These are phyloP conservation scores for Setipinna tenuifilis DNA, from an alignment of 2,797 vertebrate genomes.

Conservation along the genomic window DNA sequence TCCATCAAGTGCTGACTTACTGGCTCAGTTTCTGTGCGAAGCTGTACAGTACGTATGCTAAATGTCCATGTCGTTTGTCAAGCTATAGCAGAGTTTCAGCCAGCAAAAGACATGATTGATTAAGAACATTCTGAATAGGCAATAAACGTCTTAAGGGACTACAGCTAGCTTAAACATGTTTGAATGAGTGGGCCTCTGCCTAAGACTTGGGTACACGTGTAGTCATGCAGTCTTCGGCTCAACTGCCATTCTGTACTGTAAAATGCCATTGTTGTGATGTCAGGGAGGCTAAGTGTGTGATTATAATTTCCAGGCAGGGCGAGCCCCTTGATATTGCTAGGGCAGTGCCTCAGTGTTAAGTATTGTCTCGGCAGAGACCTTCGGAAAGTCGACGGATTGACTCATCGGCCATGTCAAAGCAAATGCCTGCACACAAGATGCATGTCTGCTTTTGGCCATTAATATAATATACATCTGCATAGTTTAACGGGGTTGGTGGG, in stretches of 20 bases:
- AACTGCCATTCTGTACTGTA: slow-evolving; percentile 24
- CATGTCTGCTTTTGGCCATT: background rate
- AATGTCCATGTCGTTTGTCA: background rate
- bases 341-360: slow-evolving; percentile 38
- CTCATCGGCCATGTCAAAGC: slow-evolving; percentile 49
- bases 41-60: background rate
- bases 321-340: slow-evolving; percentile 42
- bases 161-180: background rate
- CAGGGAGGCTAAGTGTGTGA: slow-evolving; percentile 36
- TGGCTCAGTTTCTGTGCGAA: background rate
- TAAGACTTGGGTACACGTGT: background rate
- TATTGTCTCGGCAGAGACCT: slow-evolving; percentile 49
- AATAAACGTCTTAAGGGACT: background rate
- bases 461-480: background rate
- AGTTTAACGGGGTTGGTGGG: background rate
- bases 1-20: background rate
- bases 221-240: background rate
- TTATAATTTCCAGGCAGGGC: slow-evolving; percentile 45
- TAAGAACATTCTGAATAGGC: background rate
- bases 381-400: slow-evolving; percentile 50
- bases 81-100: background rate
- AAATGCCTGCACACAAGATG: background rate
- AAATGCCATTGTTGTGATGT: slow-evolving; percentile 32
- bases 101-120: background rate
- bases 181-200: background rate